Conservation (phyloP, 2,888 invertebrate genomes). For the Phengaris alcon region DNA sequence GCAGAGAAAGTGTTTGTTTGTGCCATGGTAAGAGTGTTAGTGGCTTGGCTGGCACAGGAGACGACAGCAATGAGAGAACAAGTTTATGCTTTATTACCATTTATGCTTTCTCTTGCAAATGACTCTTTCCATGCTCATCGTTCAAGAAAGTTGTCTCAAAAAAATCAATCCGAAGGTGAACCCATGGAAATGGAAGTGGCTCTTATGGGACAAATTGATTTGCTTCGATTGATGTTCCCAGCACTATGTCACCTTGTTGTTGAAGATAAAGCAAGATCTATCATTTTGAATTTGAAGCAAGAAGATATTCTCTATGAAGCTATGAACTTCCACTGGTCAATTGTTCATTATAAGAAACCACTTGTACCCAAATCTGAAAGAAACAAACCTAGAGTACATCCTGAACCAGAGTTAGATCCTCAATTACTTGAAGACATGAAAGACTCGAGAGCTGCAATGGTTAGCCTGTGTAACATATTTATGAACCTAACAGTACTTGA, state of each 20-base stretch:
- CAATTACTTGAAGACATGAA: conserved; percentile 89
- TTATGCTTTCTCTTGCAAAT: conserved; percentile 87
- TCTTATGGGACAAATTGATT: conserved; percentile 82
- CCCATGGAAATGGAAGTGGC: conserved; percentile 65
- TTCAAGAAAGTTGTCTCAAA: conserved; percentile 83
- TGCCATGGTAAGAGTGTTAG: conserved; percentile 89
- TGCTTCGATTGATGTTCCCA: conserved; percentile 90
- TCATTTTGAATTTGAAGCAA: conserved; percentile 87
- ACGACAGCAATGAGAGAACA: conserved; percentile 92
- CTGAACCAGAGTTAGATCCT: conserved; percentile 86
- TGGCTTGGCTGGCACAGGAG: conserved; percentile 95
- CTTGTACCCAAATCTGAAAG: conserved; percentile 89
- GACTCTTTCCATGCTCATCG: conserved; percentile 88
- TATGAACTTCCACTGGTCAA: conserved; percentile 90
- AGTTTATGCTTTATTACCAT: conserved; percentile 89
- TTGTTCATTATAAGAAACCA: conserved; percentile 91
- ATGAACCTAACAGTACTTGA: conserved; percentile 96
- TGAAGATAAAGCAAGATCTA: conserved; percentile 91
- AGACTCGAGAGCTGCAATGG: conserved; percentile 90
- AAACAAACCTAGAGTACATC: conserved; percentile 85
- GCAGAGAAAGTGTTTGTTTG: conserved; percentile 89
- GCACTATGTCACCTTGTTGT: conserved; percentile 94
- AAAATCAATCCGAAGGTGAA: conserved; percentile 80
- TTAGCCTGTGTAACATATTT: conserved; percentile 93
- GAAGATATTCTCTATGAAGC: conserved; percentile 90